Evolutionary conservation across 2,888 invertebrate species (phyloP), one percentile per base, ranked within the genome.

Genomic region (Xestia rhomboidea): DNA sequence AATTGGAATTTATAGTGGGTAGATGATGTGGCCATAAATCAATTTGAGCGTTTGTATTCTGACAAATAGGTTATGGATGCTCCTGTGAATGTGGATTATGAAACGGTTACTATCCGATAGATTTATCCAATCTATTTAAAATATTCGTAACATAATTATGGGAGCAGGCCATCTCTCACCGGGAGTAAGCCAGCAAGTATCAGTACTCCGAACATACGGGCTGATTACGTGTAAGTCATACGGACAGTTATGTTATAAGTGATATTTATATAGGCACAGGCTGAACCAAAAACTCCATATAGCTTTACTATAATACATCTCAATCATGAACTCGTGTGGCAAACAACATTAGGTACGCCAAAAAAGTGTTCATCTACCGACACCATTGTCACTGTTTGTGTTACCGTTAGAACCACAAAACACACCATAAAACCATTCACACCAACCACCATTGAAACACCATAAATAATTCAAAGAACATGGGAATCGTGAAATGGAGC

Each of bases 381-480:
- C 15, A 21, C 21, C 51, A 63, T 10, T n/a, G 30, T 66, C 41
- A 49, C 15, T 63, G 44, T 46, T 83, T 24, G 11, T 41, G 49
- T 49, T 57, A 15, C 49, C 27, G 10, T 18, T 38, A 30, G 3
- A 0, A 64, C 54, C 15, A 51, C 21, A 49, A 44, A 82, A 62
- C 27, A 74, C 70, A 74, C 79, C 73, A 63, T 79, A 83, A 76
- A 74, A 44, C 62, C 51, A 68, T 64, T 57, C 69, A 57, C 70
- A 68, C 67, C 34, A 79, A 79, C 24, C 84, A 63, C 83, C 67
- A 71, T 68, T 34, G 60, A 21, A 13, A 46, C 57, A 46, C 78
- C 54, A 84, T 89, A 89, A 87, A 87, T 82, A 88, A 83, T 82
- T 89, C 82, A 79, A 72, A 74, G 8, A 72, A 89, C 89, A 89